These are phyloP conservation scores for Ficedula albicollis DNA, from an alignment of 2,797 vertebrate genomes.

Conservation along the genomic window DNA sequence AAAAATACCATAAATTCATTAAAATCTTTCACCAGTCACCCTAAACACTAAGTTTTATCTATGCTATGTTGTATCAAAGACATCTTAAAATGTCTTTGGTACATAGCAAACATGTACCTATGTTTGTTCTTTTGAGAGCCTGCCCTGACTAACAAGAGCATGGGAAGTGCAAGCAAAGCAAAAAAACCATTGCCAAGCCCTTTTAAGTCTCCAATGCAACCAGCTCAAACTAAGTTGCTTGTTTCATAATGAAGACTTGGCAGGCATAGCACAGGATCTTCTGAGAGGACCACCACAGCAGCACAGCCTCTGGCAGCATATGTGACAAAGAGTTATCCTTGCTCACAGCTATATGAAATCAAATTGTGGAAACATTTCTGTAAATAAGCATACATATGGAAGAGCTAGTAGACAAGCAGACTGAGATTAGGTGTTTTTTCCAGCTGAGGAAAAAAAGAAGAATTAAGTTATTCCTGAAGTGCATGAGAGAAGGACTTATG, in stretches of 20 bases:
- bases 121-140: background rate
- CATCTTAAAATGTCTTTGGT: background rate
- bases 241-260: background rate
- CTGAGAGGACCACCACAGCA: background rate
- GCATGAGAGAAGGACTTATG: fast-evolving
- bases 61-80: background rate
- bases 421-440: background rate
- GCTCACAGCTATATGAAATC: background rate
- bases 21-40: background rate
- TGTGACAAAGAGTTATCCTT: background rate
- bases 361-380: background rate
- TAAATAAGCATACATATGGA: fast-evolving
- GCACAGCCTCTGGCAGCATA: background rate
- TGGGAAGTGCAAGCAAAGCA: background rate
- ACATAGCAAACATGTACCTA: no score
- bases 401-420: background rate
- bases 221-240: background rate
- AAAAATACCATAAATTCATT: background rate
- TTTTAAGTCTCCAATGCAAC: background rate
- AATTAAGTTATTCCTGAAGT: background rate
- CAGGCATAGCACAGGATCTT: background rate
- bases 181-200: background rate
- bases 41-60: background rate
- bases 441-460: background rate
- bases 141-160: background rate